Base-by-base conservation (phyloP, 1,140 invertebrate species). In the Spodoptera litura region DNA sequence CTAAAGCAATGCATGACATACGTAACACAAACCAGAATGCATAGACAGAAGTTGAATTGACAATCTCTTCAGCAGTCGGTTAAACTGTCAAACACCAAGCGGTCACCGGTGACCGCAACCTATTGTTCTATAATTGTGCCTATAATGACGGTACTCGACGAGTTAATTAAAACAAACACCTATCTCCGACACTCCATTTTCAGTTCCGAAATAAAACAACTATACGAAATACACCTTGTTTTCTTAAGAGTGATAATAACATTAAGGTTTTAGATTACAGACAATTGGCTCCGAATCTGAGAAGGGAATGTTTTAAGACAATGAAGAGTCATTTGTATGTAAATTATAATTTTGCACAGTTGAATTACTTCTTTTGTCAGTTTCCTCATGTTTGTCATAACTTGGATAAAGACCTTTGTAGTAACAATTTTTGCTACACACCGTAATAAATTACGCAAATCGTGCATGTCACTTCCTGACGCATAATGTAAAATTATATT, bases 371-470 rank as follows among this genome's bases (percentile, higher is more conserved):
- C 13, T 64, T 64, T 64, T 64, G 44, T 64, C 44, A 49, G 44
- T 38, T 66, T 49, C 62, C 62, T 20, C 62, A 20, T 5, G 11
- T 66, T 38, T 66, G 38, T 66, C 62, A 49, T 66, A 66, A 66
- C 6, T 49, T 44, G 38, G 49, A 66, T 66, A 66, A 66, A 66
- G 62, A 66, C 38, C 62, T 66, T 66, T 66, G 62, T 66, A 2
- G 38, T 12, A 35, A 62, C n/a, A 61, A 35, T 62, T 38, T n/a
- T 35, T 56, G 6, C 20, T 55, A 55, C 6, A 55, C 13, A 55
- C 38, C 38, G 38, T 55, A 55, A 13, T 13, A 13, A 55, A n/a
- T 55, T 55, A 55, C 6, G 15, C 12, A 55, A 55, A 55, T 15
- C 52, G 12, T 55, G 12, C 15, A n/a, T 55, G 38, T 10, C 6